These are phyloP conservation scores for Cetonia aurata DNA, from an alignment of 2,888 invertebrate species.

Conservation along the genomic window DNA sequence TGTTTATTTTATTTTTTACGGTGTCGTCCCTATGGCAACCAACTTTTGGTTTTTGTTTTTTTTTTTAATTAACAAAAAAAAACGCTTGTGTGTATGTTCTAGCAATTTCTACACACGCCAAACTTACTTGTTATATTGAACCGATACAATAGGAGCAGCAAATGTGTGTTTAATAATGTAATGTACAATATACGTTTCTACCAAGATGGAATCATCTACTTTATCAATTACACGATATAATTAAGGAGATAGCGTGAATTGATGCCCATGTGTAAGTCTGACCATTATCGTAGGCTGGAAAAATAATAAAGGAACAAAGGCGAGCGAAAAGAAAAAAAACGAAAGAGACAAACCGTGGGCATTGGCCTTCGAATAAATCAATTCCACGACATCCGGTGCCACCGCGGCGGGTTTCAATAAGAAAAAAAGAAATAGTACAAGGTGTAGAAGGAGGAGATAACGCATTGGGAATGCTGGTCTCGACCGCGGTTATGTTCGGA, in stretches of 20 bases:
- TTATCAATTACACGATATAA: slow-evolving; percentile 34
- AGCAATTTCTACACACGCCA: slow-evolving; percentile 7
- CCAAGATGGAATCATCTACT: slow-evolving; percentile 28
- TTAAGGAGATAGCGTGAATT: slow-evolving; percentile 37
- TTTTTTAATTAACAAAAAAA: no score
- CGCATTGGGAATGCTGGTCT: slow-evolving; percentile 38
- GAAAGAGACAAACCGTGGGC: slow-evolving; percentile 42
- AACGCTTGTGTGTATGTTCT: no score
- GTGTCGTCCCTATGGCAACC: no score
- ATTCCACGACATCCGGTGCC: slow-evolving; percentile 50
- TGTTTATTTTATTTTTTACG: no score
- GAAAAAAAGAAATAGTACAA: slow-evolving; percentile 26
- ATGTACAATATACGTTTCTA: background rate
- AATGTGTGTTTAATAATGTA: slow-evolving; percentile 33
- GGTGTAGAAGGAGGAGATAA: slow-evolving; percentile 34
- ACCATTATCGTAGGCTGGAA: slow-evolving; percentile 36
- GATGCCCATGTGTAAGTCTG: slow-evolving; percentile 18
- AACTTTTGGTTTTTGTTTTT: no score
- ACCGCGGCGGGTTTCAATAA: slow-evolving; percentile 43
- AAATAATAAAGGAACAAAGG: slow-evolving; percentile 45
- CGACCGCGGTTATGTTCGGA: slow-evolving; percentile 37
- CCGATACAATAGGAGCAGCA: slow-evolving; percentile 4
- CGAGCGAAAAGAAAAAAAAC: slow-evolving; percentile 16
- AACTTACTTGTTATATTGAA: slow-evolving; percentile 6
- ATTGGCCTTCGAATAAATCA: slow-evolving; percentile 49